phyloP scores from a whole-genome alignment of 2,888 invertebrate genomes.

The Acleris cristana region DNA sequence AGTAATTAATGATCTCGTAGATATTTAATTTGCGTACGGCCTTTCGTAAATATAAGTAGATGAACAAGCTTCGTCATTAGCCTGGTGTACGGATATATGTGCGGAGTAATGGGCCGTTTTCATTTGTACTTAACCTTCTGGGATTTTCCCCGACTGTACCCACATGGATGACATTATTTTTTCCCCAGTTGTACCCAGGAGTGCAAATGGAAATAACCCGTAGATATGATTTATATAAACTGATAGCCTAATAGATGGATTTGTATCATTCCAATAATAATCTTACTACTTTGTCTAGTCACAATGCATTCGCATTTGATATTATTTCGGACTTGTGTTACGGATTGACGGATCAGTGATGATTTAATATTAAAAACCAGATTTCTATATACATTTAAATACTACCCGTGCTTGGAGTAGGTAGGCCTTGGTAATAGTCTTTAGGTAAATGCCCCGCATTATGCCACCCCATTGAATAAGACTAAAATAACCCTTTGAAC shows the following conservation, averaged over 20 bases:
- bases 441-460: slow-evolving; percentile 50
- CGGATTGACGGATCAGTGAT: slow-evolving; percentile 40
- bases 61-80: slow-evolving; percentile 80
- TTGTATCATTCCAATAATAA: slow-evolving; percentile 51
- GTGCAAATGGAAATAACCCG: too few species aligned
- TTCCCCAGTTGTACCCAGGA: too few species aligned
- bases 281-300: slow-evolving; percentile 55
- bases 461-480: slow-evolving; percentile 44
- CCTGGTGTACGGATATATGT: slow-evolving; percentile 68
- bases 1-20: slow-evolving; percentile 40
- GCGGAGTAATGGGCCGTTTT: slow-evolving; percentile 29
- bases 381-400: slow-evolving; percentile 15
- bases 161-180: too few species aligned
- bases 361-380: slow-evolving; percentile 44
- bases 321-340: slow-evolving; percentile 19
- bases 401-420: slow-evolving; percentile 62
- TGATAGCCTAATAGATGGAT: slow-evolving; percentile 61
- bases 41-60: slow-evolving; percentile 61
- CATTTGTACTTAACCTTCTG: too few species aligned
- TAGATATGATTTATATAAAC: slow-evolving; percentile 49
- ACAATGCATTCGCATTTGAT: slow-evolving; percentile 47
- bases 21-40: slow-evolving; percentile 58
- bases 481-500: slow-evolving; percentile 23
- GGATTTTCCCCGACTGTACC: too few species aligned
- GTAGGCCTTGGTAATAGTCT: slow-evolving; percentile 56